These are phyloP conservation scores for Cheilosia variabilis DNA, from an alignment of 2,888 invertebrate genomes.

Conservation along the genomic window DNA sequence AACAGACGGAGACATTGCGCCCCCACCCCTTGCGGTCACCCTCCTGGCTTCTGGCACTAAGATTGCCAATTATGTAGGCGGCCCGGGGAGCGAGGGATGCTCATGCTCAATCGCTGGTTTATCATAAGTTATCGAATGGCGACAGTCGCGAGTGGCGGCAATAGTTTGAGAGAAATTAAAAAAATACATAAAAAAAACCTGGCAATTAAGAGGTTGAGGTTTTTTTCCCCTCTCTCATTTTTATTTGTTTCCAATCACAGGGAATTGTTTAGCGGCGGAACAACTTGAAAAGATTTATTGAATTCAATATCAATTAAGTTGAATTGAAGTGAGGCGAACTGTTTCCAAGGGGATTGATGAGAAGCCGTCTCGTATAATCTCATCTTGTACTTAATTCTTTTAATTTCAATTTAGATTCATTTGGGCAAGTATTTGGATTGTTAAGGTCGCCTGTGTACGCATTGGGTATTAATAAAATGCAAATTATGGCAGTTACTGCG, in stretches of 20 bases:
- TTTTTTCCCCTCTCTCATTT: constrained; percentile 7
- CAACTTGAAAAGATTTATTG: constrained; percentile 54
- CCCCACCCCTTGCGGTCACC: too few relatives aligned
- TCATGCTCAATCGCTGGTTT: constrained; percentile 13
- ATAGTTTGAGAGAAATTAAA: constrained; percentile 3
- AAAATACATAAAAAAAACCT: constrained; percentile 26
- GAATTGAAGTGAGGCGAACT: constrained; percentile 47
- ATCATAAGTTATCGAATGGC: constrained; percentile 50
- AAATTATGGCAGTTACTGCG: constrained; percentile 5
- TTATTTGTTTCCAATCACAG: constrained; percentile 41
- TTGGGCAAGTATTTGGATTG: constrained; percentile 7
- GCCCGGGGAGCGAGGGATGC: constrained; percentile 3
- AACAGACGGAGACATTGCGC: not conserved
- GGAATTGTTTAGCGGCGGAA: constrained; percentile 26
- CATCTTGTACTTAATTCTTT: not conserved
- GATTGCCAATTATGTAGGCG: constrained; percentile 25
- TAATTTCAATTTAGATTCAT: constrained; percentile 45
- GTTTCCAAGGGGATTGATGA: constrained; percentile 14
- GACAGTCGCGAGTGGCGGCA: constrained; percentile 36
- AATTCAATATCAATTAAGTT: constrained; percentile 64
- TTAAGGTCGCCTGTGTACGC: not conserved
- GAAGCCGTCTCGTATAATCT: constrained; percentile 10
- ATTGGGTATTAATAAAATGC: constrained; percentile 12
- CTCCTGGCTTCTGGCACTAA: not conserved
- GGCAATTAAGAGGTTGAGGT: constrained; percentile 50